A percentile compares a stretch with the other conserved stretches of the same genome.
These are phyloP conservation scores for Cerastis rubricosa DNA, from an alignment of 2,888 invertebrate species.

Conservation along the genomic window DNA sequence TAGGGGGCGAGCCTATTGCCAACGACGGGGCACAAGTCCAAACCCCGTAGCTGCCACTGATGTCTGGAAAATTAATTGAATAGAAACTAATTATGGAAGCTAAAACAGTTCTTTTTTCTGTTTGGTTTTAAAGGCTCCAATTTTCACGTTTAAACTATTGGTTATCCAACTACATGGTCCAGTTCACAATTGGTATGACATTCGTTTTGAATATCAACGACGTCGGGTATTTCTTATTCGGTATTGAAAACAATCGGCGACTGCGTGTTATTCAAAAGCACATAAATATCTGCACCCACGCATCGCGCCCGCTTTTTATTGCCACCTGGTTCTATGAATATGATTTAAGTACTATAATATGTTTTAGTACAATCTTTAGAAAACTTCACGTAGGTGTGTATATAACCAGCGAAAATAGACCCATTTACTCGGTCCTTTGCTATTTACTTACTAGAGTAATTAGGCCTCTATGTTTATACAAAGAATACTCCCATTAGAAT, in stretches of 20 bases:
- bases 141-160: background rate
- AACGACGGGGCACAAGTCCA: background rate
- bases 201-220: background rate
- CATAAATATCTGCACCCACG: background rate
- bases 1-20: background rate
- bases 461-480: too few relatives aligned
- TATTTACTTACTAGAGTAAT: background rate
- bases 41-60: background rate
- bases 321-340: constrained; percentile 5
- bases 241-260: constrained; percentile 8
- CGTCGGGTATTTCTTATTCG: background rate
- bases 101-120: background rate
- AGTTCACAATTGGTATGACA: background rate
- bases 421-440: background rate
- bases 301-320: background rate
- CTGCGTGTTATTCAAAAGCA: background rate
- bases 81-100: background rate
- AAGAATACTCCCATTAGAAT: background rate
- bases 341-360: constrained; percentile 18
- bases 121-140: background rate
- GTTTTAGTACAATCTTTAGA: background rate
- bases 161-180: background rate
- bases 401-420: background rate
- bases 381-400: too few relatives aligned
- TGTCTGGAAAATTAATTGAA: background rate